phyloP scores from a whole-genome alignment of 2,797 vertebrate genomes.

The Poeciliopsis turneri region DNA sequence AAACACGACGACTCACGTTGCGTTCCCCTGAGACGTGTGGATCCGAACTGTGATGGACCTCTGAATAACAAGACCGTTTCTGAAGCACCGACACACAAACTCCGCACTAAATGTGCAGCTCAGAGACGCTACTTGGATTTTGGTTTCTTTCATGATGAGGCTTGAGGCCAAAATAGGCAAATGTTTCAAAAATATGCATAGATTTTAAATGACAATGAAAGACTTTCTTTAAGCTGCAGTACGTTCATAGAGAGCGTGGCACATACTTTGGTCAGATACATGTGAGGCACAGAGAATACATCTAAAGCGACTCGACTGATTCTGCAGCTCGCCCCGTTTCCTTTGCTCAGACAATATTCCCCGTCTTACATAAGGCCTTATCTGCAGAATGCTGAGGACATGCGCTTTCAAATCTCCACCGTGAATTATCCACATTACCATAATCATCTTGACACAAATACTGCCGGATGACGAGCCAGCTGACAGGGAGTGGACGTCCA shows the following conservation, averaged over 20 bases:
- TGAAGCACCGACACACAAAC: neutral
- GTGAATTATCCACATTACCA: slow-evolving; percentile 40
- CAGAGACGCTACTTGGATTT: neutral
- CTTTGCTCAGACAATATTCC: neutral
- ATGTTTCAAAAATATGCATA: neutral
- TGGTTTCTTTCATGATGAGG: neutral
- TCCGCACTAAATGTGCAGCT: neutral
- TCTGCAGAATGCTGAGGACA: slow-evolving; percentile 48
- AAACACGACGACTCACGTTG: slow-evolving; percentile 29
- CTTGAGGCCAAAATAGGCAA: neutral
- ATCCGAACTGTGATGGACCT: slow-evolving; percentile 1
- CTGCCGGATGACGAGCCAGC: slow-evolving; percentile 16
- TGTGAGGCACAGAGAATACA: neutral
- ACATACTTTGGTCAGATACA: neutral
- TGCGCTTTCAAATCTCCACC: slow-evolving; percentile 24
- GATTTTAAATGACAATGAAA: neutral
- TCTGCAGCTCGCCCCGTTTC: slow-evolving; percentile 1
- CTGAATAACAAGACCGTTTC: slow-evolving; percentile 5
- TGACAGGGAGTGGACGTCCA: slow-evolving; percentile 6
- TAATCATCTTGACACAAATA: slow-evolving; percentile 52
- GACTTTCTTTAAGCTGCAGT: neutral
- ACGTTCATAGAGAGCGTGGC: neutral
- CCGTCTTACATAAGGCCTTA: slow-evolving; percentile 32
- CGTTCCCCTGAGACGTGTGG: slow-evolving; percentile 9
- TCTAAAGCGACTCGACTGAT: neutral